Conservation (phyloP, 1,140 invertebrate species). For the Daktulosphaira vitifoliae region DNA sequence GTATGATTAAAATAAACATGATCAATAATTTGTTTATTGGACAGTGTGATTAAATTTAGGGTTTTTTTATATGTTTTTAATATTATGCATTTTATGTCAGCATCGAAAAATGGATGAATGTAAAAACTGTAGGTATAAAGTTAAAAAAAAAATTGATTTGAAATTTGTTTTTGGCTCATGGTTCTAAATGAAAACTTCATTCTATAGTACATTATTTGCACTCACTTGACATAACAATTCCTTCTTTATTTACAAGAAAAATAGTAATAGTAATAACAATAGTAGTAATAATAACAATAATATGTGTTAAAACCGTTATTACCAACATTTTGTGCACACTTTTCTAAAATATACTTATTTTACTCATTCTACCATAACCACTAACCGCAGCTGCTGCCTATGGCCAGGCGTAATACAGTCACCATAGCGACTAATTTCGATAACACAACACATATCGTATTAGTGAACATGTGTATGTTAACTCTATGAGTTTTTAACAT, state of each 20-base stretch:
- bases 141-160: background rate
- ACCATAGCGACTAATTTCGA: conserved; percentile 8
- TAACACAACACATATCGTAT: background rate
- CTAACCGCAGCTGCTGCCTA: background rate
- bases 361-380: background rate
- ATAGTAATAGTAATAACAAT: too few relatives aligned
- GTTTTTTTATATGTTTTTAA: too few relatives aligned
- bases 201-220: background rate
- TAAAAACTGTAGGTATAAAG: too few relatives aligned
- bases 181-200: conserved; percentile 28
- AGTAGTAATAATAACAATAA: background rate
- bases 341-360: background rate
- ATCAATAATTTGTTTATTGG: too few relatives aligned
- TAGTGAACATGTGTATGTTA: background rate
- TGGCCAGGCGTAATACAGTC: conserved; percentile 6
- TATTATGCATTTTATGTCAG: too few relatives aligned
- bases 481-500: background rate
- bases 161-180: background rate
- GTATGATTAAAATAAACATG: too few relatives aligned
- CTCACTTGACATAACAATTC: background rate
- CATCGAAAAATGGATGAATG: too few relatives aligned
- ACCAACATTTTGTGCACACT: background rate
- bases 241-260: background rate
- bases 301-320: conserved; percentile 14
- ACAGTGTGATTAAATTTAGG: too few relatives aligned